Base-by-base conservation (phyloP, 2,113 vertebrate species). In the Prinia subflava region DNA sequence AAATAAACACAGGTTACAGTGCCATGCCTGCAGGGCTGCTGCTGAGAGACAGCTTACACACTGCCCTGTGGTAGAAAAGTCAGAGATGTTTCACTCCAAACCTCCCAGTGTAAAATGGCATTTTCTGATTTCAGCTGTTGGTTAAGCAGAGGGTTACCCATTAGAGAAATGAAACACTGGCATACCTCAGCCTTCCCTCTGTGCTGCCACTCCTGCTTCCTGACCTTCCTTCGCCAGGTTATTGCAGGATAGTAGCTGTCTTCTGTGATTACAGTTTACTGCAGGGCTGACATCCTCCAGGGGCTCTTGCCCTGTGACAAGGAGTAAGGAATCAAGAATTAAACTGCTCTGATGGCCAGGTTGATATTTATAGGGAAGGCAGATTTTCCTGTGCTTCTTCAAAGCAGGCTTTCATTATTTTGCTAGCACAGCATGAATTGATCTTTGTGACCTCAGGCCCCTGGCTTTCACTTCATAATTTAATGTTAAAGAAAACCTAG, bases 351-450 rank as follows among this genome's bases (percentile, higher is more conserved):
- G 73, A 83, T 75, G 64, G 47, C 64, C 71, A 88, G 50, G 79
- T 60, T 80, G 81, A 46, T 86, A 70, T 78, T 93, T 81, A 49
- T 10, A 87, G 62, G 69, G 69, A 90, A 90, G 69, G 78, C 50
- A 83, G 82, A 52, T 80, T 89, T 93, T 73, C 57, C 84, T 59
- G 59, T 49, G 76, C 81, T 81, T 22, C 77, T 81, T 83, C 90
- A 93, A 70, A 93, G 76, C 76, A 76, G 24, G 41, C 64, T 93
- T 94, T 87, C 64, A 50, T 80, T 88, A 77, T 70, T 92, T 92
- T 62, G 37, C 74, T 75, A 92, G 79, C 73, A 88, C 80, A 93
- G 83, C 41, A 53, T 46, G 77, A 60, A 96, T 76, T 81, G 76
- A 96, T 83, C 90, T 2, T 2, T 56, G 39, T 71, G 79, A 94